Evolutionary conservation across 2,113 vertebrate species (phyloP).

Genomic region (Neolamprologus devosi): DNA sequence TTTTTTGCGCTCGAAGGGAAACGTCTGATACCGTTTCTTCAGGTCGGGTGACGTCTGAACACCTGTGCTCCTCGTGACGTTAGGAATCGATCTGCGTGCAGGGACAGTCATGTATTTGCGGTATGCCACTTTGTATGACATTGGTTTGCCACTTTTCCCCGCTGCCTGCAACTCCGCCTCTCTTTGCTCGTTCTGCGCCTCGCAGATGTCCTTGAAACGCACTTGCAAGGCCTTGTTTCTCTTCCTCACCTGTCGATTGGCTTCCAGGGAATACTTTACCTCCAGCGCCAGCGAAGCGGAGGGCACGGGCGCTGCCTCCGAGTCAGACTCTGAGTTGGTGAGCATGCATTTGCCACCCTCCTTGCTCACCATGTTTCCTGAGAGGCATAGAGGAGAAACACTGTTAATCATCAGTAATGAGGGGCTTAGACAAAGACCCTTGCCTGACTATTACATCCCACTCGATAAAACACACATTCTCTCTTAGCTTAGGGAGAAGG

Average conservation of each 20-base stretch:
- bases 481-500: neutral
- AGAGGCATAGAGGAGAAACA: conserved; percentile 12
- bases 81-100: conserved; percentile 91
- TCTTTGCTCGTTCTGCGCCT: conserved; percentile 93
- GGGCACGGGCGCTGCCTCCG: conserved; percentile 76
- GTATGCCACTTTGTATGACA: conserved; percentile 78
- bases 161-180: conserved; percentile 67
- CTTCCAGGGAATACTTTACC: conserved; percentile 86
- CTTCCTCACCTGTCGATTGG: conserved; percentile 89
- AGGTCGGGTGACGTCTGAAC: conserved; percentile 95
- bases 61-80: conserved; percentile 94
- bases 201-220: conserved; percentile 98
- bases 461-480: neutral
- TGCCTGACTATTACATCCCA: neutral
- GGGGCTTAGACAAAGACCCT: neutral
- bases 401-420: conserved; percentile 17
- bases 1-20: conserved; percentile 91
- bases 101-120: conserved; percentile 99
- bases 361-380: conserved; percentile 99
- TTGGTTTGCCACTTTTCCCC: conserved; percentile 58
- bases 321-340: conserved; percentile 86
- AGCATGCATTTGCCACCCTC: conserved; percentile 84
- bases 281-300: conserved; percentile 81
- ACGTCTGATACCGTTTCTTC: conserved; percentile 93
- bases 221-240: conserved; percentile 98